Base-by-base conservation (phyloP, 2,888 invertebrate species). In the Ashinkailepas kermadecensis region DNA sequence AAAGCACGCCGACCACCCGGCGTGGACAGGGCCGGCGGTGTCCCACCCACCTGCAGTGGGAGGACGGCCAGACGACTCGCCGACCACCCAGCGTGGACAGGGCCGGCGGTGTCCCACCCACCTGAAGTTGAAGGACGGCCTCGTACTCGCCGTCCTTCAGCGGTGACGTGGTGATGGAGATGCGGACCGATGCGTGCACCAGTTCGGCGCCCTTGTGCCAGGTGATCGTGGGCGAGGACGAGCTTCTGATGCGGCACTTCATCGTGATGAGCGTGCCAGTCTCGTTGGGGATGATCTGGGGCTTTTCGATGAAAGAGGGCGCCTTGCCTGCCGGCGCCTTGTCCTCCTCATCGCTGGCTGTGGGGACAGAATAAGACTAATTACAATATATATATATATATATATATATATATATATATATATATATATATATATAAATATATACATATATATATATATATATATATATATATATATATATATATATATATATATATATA, bases 211-310 rank as follows among this genome's bases (percentile, higher is more conserved):
- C 97, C 87, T 96, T 92, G 90, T 93, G 96, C 99, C 99, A 99
- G 85, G 94, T 94, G 83, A 98, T 95, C 85, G 92, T 92, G 79
- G 98, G 97, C 88, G 94, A 95, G 84, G 98, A 97, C 89, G 95
- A 95, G 80, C 97, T 97, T 88, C 94, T 94, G 89, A 79, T 83
- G 82, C 67, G 83, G 65, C 54, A 83, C 83, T 96, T 95, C 95
- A 99, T 96, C 84, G 96, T 94, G 86, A 99, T 97, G 86, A 97
- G 92, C 85, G 97, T 97, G 86, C 97, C 98, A 87, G 94, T 95
- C 88, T 96, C 96, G 89, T 97, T 97, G 88, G 99, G 99, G 90
- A 98, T 96, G 89, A 99, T 99, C 89, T 95, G 93, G 85, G 99
- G 99, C 91, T 99, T 99, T 90, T 97, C 97, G 87, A 97, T 92